These are phyloP conservation scores for Scelioninae gen. 2 DNA, from an alignment of 2,888 invertebrate species.

Conservation along the genomic window DNA sequence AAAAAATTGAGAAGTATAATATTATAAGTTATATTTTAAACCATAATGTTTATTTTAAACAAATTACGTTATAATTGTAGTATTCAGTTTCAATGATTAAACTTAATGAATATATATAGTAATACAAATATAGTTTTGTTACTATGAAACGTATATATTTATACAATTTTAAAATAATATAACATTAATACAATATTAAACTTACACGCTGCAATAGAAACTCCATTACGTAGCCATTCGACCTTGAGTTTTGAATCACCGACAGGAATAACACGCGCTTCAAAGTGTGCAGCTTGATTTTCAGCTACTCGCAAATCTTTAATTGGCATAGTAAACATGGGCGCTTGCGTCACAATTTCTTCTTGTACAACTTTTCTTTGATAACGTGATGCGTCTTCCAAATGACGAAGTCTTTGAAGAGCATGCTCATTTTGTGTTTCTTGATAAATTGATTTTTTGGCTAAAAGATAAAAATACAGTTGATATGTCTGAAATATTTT, in stretches of 20 bases:
- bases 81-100: no score
- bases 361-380: constrained; percentile 86
- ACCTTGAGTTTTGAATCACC: constrained; percentile 95
- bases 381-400: constrained; percentile 87
- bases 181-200: no score
- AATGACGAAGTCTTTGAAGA: constrained; percentile 85
- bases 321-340: constrained; percentile 94
- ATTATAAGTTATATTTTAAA: no score
- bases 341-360: constrained; percentile 89
- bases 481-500: no score
- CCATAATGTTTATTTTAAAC: no score
- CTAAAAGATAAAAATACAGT: constrained; percentile 68
- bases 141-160: no score
- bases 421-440: constrained; percentile 94
- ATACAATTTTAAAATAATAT: no score
- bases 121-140: background rate
- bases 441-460: constrained; percentile 87
- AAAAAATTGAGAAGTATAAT: no score
- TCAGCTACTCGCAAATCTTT: constrained; percentile 90
- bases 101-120: background rate
- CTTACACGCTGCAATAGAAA: constrained; percentile 92
- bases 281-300: constrained; percentile 95
- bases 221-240: constrained; percentile 95
- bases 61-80: no score
- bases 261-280: constrained; percentile 94